Evolutionary conservation across 2,888 invertebrate species (phyloP), one percentile per base, ranked within the genome.

Genomic region (Drosophila prostipennis): DNA sequence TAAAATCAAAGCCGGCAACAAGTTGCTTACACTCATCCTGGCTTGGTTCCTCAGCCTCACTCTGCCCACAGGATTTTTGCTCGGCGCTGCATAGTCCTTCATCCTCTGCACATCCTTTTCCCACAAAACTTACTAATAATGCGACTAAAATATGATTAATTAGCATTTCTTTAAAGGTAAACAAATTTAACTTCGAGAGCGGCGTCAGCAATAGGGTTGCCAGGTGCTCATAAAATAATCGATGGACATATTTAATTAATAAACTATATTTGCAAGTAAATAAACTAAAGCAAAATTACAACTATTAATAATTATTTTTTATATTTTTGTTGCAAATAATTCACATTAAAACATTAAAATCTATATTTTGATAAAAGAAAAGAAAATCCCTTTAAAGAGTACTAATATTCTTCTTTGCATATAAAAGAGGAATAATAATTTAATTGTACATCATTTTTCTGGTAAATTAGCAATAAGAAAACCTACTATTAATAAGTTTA

Each of bases 111-210:
- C 10, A 16, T 42, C 39, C 26, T 5, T 14, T 6, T 26, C 16
- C 5, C 10, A n/a, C 67, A 42, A 69, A 52, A 23, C 34, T 42
- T 40, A 75, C n/a, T 51, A 76, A 36, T 52, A 79, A 57, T 48
- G 63, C 1, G 49, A 70, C 14, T 34, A 76, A 49, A 48, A 79
- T 60, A 55, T 57, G 63, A 67, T 65, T 68, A 46, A 29, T 57
- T 6, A 11, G 55, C 81, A 81, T 69, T 54, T 59, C n/a, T 16
- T 32, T 29, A 1, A 11, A 51, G 67, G 73, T 69, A 70, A 70
- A 75, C 72, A 74, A 75, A 52, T 32, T 48, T 6, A 49, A 46
- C 55, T 57, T 52, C 6, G 16, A 45, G 14, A 16, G 26, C 49
- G 37, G 57, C 49, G 49, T 52, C 39, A 26, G 23, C 19, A 29